phyloP scores from a whole-genome alignment of 2,113 vertebrate species.

The Hypocryptadius cinnamomeus region DNA sequence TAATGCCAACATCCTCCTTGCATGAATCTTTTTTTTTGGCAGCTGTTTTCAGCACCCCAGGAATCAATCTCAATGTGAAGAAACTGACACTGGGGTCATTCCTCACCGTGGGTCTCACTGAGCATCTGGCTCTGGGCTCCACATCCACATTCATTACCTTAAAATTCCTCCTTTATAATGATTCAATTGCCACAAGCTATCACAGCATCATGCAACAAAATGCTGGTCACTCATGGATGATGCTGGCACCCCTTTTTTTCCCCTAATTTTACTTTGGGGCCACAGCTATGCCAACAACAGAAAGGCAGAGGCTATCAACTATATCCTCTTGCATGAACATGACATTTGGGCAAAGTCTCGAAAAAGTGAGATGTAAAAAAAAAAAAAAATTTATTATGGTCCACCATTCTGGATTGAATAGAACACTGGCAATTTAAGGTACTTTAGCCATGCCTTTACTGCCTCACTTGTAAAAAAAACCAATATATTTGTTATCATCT shows the following conservation, averaged over 20 bases:
- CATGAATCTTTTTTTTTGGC: neutral
- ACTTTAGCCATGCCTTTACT: neutral
- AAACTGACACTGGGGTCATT: neutral
- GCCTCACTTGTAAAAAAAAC: neutral
- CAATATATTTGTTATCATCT: neutral
- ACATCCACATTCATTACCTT: neutral
- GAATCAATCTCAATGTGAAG: neutral
- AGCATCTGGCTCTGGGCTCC: neutral
- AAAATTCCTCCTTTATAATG: neutral
- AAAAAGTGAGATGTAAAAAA: neutral
- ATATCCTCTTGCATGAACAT: neutral
- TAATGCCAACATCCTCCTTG: neutral
- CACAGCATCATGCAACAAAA: neutral
- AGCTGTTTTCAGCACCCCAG: neutral
- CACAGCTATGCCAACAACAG: neutral
- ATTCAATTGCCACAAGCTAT: neutral
- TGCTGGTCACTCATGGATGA: neutral
- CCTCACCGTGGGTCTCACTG: neutral
- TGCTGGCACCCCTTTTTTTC: neutral
- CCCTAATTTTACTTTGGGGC: neutral
- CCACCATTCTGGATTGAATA: neutral
- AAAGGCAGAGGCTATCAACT: neutral
- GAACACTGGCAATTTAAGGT: neutral
- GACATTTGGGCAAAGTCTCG: neutral
- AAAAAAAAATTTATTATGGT: neutral